Evolutionary conservation across 1,140 invertebrate species (phyloP).

Genomic region (Drosophila sechellia): DNA sequence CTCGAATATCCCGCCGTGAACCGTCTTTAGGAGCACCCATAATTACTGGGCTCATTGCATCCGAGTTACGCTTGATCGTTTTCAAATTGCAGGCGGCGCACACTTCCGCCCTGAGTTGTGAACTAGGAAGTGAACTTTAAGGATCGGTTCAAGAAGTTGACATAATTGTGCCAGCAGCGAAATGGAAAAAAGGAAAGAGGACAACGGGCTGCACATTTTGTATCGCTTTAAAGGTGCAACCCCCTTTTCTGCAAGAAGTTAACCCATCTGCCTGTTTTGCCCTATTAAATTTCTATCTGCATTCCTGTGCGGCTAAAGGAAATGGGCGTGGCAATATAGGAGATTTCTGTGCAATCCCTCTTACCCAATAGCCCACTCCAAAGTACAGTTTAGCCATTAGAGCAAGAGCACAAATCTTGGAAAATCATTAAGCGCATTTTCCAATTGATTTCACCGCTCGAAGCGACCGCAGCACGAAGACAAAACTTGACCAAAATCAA

Average conservation of each 20-base stretch:
- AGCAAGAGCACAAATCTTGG: constrained; percentile 47
- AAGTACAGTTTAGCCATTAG: constrained; percentile 65
- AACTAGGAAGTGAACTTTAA: constrained; percentile 49
- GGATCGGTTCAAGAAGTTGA: constrained; percentile 73
- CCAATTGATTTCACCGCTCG: constrained; percentile 76
- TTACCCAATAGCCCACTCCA: constrained; percentile 20
- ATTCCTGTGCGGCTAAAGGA: constrained; percentile 60
- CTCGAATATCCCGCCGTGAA: constrained; percentile 53
- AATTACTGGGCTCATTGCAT: constrained; percentile 66
- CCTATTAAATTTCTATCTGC: constrained; percentile 8
- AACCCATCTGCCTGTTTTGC: constrained; percentile 45
- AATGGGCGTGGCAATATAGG: constrained; percentile 55
- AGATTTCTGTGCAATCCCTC: constrained; percentile 53
- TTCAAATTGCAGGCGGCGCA: constrained; percentile 71
- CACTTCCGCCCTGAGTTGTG: constrained; percentile 59
- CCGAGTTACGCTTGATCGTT: constrained; percentile 77
- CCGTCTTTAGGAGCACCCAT: constrained; percentile 58
- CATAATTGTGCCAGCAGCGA: constrained; percentile 75
- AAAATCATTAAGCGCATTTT: constrained; percentile 82
- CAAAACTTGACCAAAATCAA: constrained; percentile 65
- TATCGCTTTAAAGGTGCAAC: constrained; percentile 33
- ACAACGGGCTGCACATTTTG: constrained; percentile 27
- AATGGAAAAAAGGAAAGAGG: constrained; percentile 2
- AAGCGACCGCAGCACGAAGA: constrained; percentile 52
- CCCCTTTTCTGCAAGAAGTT: constrained; percentile 37